These are phyloP conservation scores for Ctenodactylus gundi DNA, from an alignment of 2,113 vertebrate genomes.

Conservation along the genomic window DNA sequence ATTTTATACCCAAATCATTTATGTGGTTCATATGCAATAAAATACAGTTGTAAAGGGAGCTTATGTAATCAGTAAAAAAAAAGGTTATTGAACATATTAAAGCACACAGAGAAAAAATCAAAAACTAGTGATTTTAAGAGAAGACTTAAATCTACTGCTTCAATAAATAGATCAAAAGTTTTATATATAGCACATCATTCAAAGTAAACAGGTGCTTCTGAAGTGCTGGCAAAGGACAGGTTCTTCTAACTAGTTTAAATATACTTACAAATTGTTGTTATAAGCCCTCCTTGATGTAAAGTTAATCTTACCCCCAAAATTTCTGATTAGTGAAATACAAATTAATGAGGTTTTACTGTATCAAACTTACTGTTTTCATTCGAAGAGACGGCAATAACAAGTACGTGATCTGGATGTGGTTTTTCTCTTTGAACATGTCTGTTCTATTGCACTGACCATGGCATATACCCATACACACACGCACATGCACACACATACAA, in stretches of 20 bases:
- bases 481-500: background rate
- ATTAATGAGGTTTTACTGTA: conserved; percentile 75
- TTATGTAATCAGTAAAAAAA: conserved; percentile 28
- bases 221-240: conserved; percentile 45
- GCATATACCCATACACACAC: accelerated
- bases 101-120: conserved; percentile 28
- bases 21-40: conserved; percentile 57
- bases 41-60: conserved; percentile 30
- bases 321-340: conserved; percentile 59
- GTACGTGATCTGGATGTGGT: conserved; percentile 43
- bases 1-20: conserved; percentile 8
- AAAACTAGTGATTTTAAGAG: too few relatives aligned
- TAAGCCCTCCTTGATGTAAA: conserved; percentile 31
- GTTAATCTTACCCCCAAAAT: conserved; percentile 39
- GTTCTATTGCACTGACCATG: conserved; percentile 48
- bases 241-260: conserved; percentile 34
- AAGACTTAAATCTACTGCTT: conserved; percentile 40
- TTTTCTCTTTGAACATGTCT: conserved; percentile 65
- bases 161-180: conserved; percentile 34
- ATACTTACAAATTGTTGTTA: conserved; percentile 45
- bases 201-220: conserved; percentile 62
- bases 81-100: conserved; percentile 40
- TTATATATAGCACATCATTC: conserved; percentile 29
- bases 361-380: conserved; percentile 74
- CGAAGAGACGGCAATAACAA: conserved; percentile 74